Conservation (phyloP, 1,140 invertebrate genomes). For the Bombus soroeensis region DNA sequence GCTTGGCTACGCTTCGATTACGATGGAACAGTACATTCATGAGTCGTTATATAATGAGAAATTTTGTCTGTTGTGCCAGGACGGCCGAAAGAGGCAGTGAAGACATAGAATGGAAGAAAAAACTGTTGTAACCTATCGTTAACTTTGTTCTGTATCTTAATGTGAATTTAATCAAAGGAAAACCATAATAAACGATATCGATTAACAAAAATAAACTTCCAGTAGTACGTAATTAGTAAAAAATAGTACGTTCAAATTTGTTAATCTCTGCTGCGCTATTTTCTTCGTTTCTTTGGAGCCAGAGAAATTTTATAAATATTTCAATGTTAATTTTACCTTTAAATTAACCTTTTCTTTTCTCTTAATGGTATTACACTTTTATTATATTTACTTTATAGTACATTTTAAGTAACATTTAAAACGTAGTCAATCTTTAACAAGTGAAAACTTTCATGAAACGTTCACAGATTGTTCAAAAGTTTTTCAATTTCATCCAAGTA, state of each 20-base stretch:
- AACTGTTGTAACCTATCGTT: neutral
- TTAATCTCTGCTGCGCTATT: neutral
- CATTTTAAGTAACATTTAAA: neutral
- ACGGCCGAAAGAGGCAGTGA: slow-evolving; percentile 21
- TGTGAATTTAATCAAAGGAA: neutral
- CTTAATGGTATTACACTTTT: too few relatives aligned
- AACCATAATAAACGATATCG: neutral
- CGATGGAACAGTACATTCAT: slow-evolving; percentile 6
- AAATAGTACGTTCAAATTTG: neutral
- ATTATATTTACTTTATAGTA: neutral
- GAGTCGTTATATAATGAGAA: slow-evolving; percentile 17
- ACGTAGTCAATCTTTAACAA: neutral
- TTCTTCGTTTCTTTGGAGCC: neutral
- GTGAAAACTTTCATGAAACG: neutral
- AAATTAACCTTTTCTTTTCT: neutral
- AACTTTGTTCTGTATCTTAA: too few relatives aligned
- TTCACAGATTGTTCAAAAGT: neutral
- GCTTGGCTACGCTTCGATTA: slow-evolving; percentile 18
- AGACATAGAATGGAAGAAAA: neutral
- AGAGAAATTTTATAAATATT: too few relatives aligned
- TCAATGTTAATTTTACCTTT: too few relatives aligned
- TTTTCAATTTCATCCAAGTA: neutral
- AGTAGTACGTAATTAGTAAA: too few relatives aligned
- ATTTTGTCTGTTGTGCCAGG: neutral
- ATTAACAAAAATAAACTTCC: neutral